Percentiles rank a stretch among this genome's conserved stretches.
phyloP scores from a whole-genome alignment of 2,888 invertebrate genomes.

The Carpatolechia fugitivella region DNA sequence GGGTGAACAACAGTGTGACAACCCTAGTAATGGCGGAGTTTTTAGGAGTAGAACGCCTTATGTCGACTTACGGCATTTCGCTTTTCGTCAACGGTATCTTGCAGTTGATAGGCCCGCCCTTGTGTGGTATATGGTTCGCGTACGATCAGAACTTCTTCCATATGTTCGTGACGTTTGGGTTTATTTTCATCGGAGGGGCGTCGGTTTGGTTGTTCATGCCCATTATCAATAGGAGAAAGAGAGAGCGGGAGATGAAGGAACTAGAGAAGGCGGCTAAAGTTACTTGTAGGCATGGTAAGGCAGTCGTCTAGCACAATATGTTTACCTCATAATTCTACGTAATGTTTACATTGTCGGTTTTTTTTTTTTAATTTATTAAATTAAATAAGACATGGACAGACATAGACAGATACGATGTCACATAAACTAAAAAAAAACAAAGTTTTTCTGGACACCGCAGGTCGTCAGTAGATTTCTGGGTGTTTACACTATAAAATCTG shows the following conservation, averaged over 20 bases:
- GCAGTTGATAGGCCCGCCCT: constrained; percentile 88
- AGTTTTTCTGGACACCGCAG: too few relatives aligned
- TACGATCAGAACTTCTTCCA: constrained; percentile 81
- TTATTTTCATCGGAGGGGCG: constrained; percentile 85
- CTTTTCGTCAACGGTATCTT: constrained; percentile 90
- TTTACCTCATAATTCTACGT: too few relatives aligned
- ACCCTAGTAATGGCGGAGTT: constrained; percentile 93
- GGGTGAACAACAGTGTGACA: constrained; percentile 90
- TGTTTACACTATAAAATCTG: too few relatives aligned
- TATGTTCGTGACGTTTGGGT: constrained; percentile 86
- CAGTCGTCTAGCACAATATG: too few relatives aligned
- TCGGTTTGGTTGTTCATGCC: constrained; percentile 89
- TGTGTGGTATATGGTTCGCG: constrained; percentile 87
- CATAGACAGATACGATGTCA: too few relatives aligned
- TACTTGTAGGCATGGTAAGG: too few relatives aligned
- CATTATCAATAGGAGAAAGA: constrained; percentile 76
- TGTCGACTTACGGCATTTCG: constrained; percentile 92
- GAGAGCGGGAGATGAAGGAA: constrained; percentile 33
- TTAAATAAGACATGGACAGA: too few relatives aligned
- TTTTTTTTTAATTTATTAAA: too few relatives aligned
- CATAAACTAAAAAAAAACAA: too few relatives aligned
- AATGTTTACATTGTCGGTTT: too few relatives aligned
- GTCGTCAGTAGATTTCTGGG: too few relatives aligned
- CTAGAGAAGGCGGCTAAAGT: constrained; percentile 32
- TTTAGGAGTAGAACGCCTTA: constrained; percentile 89